Base-by-base conservation (phyloP, 1,140 invertebrate genomes). In the Tetramorium alpestre region DNA sequence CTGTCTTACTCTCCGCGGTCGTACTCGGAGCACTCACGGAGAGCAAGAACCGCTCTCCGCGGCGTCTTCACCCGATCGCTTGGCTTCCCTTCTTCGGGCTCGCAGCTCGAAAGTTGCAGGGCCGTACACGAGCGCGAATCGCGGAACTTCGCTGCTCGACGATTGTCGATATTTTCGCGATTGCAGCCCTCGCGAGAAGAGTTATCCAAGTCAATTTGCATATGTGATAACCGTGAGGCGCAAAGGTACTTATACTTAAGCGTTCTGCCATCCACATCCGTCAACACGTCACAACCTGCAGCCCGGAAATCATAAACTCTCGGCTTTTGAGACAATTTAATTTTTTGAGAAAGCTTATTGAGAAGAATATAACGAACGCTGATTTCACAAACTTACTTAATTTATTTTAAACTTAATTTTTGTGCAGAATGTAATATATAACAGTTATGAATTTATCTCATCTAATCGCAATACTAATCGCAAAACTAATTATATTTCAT, bases 1-100 rank as follows among this genome's bases (percentile, higher is more conserved):
- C 95, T 94, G 95, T 95, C 94, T 95, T 95, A 95, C 94, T 95
- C 94, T 86, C 69, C 65, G 82, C 75, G 70, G 49, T 82, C 87
- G 82, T 89, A 89, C 85, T 54, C 41, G 72, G 72, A 62, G n/a
- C 85, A 82, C 72, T 76, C 89, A 70, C 88, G 51, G 51, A 25
- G 41, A 54, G 70, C 87, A 90, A 90, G 90, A 90, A 91, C 82
- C 90, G 70, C 88, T 75, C 76, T 85, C 47, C 62, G 62, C 47
- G 33, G 8, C 44, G 73, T 78, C 84, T 65, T 28, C 44, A 60
- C 25, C 56, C 76, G 89, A 89, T 87, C 88, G 89, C 38, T 85
- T 22, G 64, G 16, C 5, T 41, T 90, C 89, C 89, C 81, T 90
- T 90, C 86, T 81, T 90, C 73, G 86, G 70, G 51, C 16, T 18